Percentiles rank a stretch among this genome's conserved stretches.
Conservation (phyloP, 2,888 invertebrate species). For the Octonoba sinensis region DNA sequence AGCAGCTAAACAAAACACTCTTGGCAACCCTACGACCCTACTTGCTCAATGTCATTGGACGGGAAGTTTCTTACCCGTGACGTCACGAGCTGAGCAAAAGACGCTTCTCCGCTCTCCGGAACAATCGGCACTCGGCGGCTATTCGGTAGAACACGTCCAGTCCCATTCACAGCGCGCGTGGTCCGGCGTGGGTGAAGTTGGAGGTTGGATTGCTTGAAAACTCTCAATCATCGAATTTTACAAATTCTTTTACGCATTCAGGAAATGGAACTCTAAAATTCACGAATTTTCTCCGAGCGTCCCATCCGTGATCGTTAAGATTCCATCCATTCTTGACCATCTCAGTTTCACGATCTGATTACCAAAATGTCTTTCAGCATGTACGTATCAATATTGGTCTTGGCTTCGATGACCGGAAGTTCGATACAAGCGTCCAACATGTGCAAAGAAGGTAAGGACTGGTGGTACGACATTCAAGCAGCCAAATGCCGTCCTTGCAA, state of each 20-base stretch:
- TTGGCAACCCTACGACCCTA: conserved; percentile 9
- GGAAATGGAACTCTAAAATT: too few relatives aligned
- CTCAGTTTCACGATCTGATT: too few relatives aligned
- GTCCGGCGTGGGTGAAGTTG: not conserved
- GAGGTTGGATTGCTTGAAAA: not conserved
- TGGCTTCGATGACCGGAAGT: not conserved
- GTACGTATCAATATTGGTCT: not conserved
- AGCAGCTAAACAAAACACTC: too few relatives aligned
- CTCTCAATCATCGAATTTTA: too few relatives aligned
- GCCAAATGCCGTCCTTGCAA: conserved; percentile 32
- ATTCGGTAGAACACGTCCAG: too few relatives aligned
- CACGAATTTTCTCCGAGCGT: too few relatives aligned
- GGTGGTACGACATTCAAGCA: conserved; percentile 26
- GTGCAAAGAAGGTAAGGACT: conserved; percentile 8
- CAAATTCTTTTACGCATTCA: too few relatives aligned
- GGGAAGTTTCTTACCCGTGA: conserved; percentile 19
- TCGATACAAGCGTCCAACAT: too few relatives aligned
- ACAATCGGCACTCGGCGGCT: not conserved
- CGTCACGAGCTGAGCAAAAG: conserved; percentile 35
- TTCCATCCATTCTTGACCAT: too few relatives aligned
- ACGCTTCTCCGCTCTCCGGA: not conserved
- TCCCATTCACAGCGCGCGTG: too few relatives aligned
- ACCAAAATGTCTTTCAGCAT: too few relatives aligned
- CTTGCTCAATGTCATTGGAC: conserved; percentile 19
- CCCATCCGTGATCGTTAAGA: too few relatives aligned